Evolutionary conservation across 1,140 invertebrate genomes (phyloP).

Genomic region (Stegodyphus mimosarum): DNA sequence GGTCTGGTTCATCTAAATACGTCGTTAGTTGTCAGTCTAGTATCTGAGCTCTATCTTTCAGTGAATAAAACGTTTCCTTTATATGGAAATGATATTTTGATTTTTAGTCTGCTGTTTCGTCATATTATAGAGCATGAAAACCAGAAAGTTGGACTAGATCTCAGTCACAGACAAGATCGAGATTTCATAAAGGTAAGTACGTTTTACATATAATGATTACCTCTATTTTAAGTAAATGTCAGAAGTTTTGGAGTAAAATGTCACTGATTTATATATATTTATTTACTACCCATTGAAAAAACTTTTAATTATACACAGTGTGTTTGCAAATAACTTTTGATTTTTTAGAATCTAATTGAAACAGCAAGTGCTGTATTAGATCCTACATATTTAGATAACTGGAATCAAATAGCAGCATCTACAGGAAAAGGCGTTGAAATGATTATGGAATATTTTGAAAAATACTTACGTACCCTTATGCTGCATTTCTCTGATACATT

Average conservation of each 20-base stretch:
- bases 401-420: constrained; percentile 79
- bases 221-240: too few species aligned
- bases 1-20: constrained; percentile 84
- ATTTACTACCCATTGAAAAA: too few species aligned
- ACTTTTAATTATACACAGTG: too few species aligned
- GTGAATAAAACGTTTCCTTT: constrained; percentile 72
- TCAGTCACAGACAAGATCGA: constrained; percentile 95
- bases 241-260: too few species aligned
- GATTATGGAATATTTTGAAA: constrained; percentile 79
- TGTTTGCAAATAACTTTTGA: background rate
- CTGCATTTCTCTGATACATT: constrained; percentile 91
- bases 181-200: constrained; percentile 82
- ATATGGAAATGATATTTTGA: constrained; percentile 88
- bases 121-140: constrained; percentile 79
- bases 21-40: constrained; percentile 87
- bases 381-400: constrained; percentile 77
- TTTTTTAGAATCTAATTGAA: constrained; percentile 78
- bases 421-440: constrained; percentile 78
- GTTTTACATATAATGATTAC: too few species aligned
- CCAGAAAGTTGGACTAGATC: constrained; percentile 81
- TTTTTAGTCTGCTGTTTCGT: constrained; percentile 80
- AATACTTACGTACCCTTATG: constrained; percentile 85
- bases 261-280: too few species aligned
- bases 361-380: constrained; percentile 82
- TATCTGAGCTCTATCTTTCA: constrained; percentile 80